phyloP scores from a whole-genome alignment of 2,797 vertebrate genomes.

The Dryobates pubescens region DNA sequence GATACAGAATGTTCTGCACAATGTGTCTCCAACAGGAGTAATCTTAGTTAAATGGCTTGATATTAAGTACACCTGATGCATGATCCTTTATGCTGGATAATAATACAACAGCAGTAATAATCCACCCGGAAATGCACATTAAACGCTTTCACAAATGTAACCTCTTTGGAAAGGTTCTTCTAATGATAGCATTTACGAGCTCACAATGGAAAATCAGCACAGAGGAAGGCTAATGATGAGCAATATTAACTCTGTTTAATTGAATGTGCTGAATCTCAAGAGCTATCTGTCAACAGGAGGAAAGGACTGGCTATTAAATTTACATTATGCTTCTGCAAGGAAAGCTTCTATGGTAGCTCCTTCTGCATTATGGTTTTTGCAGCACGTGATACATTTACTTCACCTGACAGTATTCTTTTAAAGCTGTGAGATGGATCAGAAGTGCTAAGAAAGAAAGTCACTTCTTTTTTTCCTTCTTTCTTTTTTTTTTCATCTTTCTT shows the following conservation, averaged over 20 bases:
- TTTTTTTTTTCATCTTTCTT: background rate
- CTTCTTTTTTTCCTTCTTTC: no score
- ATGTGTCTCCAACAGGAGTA: background rate
- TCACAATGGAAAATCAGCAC: constrained; percentile 5
- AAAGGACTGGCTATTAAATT: background rate
- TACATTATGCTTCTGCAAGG: background rate
- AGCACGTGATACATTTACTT: background rate
- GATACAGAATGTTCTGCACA: background rate
- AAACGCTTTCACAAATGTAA: constrained; percentile 39
- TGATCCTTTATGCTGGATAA: constrained; percentile 29
- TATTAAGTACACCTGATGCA: constrained; percentile 22
- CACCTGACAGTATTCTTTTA: background rate
- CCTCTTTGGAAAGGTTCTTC: constrained; percentile 32
- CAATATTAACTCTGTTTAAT: constrained; percentile 10
- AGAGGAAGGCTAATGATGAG: background rate
- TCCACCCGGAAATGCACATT: background rate
- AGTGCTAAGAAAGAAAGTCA: background rate
- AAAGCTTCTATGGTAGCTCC: background rate
- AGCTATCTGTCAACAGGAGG: background rate
- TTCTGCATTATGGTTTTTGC: background rate
- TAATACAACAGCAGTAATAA: constrained; percentile 47
- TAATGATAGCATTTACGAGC: constrained; percentile 38
- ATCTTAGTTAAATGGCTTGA: constrained; percentile 39
- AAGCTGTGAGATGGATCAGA: background rate
- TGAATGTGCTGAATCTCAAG: background rate